Evolutionary conservation across 1,140 invertebrate species (phyloP), one percentile per base, ranked within the genome.

Genomic region (Anastrepha obliqua): DNA sequence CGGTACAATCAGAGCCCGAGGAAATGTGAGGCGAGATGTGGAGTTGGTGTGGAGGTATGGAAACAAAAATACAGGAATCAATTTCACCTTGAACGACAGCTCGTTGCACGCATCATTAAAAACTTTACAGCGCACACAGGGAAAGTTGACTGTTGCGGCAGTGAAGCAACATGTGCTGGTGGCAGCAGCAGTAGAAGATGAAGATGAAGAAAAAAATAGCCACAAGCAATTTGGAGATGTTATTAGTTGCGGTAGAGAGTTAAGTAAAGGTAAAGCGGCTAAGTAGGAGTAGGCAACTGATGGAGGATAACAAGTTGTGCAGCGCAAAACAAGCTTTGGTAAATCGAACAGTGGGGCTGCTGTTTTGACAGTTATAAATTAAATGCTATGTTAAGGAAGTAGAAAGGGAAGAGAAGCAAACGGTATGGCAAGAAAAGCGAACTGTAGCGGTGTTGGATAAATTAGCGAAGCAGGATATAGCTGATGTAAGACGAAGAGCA

Each of bases 291-390:
- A 13, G 42, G 39, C 3, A 70, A 29, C 29, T 17, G 29, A 39
- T 29, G 29, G 2, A 13, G 39, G 11, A 29, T 6, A 1, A 44
- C 29, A 13, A 70, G 11, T 62, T 62, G 7, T 13, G 60, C 17
- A 62, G 17, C 17, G 60, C 7, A 11, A 62, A 62, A 62, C 60
- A 62, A 62, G 60, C 17, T 62, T 62, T 62, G 17, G 7, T 62
- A 13, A n/a, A 62, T 62, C 17, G 11, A 62, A 2, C 42, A 15
- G 2, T 2, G 39, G 15, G 67, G 42, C 39, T 44, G 42, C 42
- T 6, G 15, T 17, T 70, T 70, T 47, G 67, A 70, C 67, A 70
- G 29, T 70, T 70, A 70, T 70, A 70, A 70, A 70, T 70, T 9
- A 44, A 70, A 70, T 44, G 9, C 39, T 44, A 44, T 70, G 67